Evolutionary conservation across 2,797 vertebrate species (phyloP).

Genomic region (Gambusia yucatana): DNA sequence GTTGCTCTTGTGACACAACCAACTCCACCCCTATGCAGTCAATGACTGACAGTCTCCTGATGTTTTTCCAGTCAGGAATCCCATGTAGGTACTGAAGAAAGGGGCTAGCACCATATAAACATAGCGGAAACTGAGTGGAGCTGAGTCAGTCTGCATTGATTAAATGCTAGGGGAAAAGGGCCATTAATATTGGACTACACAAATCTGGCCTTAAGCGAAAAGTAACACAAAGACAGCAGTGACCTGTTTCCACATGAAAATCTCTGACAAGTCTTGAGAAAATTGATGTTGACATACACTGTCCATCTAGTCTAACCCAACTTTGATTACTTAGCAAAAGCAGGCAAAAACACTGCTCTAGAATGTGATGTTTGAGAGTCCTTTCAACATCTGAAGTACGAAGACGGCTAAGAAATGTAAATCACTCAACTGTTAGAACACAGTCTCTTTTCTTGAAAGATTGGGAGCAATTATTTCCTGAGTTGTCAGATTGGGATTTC

Average conservation of each 20-base stretch:
- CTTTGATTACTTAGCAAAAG: not conserved
- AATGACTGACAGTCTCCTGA: not conserved
- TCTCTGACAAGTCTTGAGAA: not conserved
- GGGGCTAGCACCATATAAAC: not conserved
- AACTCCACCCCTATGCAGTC: not conserved
- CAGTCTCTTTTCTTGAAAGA: not conserved
- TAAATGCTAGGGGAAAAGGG: not conserved
- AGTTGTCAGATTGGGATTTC: not conserved
- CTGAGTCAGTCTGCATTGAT: not conserved
- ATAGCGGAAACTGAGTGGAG: not conserved
- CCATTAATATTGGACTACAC: not conserved
- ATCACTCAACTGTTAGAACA: not conserved
- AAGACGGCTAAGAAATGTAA: not conserved
- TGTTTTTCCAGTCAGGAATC: not conserved
- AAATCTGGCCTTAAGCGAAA: not conserved
- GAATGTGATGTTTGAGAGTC: not conserved
- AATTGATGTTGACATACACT: not conserved
- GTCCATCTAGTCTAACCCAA: not conserved
- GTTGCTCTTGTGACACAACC: not conserved
- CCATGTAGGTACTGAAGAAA: not conserved
- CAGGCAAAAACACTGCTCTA: not conserved
- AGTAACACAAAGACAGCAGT: not conserved
- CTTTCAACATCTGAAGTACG: not conserved
- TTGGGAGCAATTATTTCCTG: not conserved
- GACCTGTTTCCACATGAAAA: not conserved